Percentiles rank a stretch among this genome's conserved stretches.
Evolutionary conservation across 1,140 invertebrate species (phyloP).

Genomic region (Steinernema khuongi): DNA sequence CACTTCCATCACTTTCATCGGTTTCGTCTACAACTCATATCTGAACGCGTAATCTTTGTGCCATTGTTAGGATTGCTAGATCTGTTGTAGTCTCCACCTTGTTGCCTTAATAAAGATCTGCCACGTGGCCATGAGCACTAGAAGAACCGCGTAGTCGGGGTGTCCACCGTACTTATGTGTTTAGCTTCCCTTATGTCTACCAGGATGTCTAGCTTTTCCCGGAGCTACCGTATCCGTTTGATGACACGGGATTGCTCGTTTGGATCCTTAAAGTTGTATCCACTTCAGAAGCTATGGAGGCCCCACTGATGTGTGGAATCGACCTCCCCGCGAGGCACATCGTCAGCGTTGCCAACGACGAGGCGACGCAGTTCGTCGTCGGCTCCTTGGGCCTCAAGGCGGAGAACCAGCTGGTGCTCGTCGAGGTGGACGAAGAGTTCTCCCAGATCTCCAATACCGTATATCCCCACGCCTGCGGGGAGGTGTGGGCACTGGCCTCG

Average conservation of each 20-base stretch:
- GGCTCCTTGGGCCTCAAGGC: background rate
- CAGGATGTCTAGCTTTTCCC: no score
- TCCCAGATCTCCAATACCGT: background rate
- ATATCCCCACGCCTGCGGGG: background rate
- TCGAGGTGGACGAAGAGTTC: background rate
- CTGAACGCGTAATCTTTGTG: background rate
- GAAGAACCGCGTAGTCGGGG: no score
- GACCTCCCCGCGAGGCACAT: background rate
- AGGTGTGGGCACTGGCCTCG: background rate
- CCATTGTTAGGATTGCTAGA: background rate
- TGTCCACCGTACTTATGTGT: no score
- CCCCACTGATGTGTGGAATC: background rate
- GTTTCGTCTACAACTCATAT: constrained; percentile 14
- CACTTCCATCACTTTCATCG: background rate
- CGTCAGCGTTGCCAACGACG: background rate
- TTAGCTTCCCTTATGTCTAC: no score
- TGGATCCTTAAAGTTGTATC: no score
- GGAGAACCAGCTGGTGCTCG: background rate
- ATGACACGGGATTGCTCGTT: no score
- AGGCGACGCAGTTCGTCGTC: background rate
- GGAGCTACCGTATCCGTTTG: no score
- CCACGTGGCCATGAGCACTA: no score
- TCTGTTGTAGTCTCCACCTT: background rate
- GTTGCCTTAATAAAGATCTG: background rate
- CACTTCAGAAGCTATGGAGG: background rate